Percentiles rank a stretch among this genome's conserved stretches.
These are phyloP conservation scores for Enteromius fasciolatus DNA, from an alignment of 2,797 vertebrate species.

Conservation along the genomic window DNA sequence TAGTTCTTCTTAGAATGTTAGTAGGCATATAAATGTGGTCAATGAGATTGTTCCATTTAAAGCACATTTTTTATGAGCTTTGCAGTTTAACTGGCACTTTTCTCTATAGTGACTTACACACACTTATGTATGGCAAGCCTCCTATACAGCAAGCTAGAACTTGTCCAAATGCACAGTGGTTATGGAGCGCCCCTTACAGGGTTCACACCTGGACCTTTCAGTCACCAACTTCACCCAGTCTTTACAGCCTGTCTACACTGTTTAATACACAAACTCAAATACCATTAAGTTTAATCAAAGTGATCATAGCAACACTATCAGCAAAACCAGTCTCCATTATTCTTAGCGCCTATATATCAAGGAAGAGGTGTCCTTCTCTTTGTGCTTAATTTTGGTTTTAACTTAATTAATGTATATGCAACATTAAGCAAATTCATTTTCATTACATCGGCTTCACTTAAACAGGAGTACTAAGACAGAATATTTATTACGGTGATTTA, in stretches of 20 bases:
- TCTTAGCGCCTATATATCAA: not conserved
- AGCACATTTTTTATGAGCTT: not conserved
- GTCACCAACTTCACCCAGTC: not conserved
- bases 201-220: slow-evolving; percentile 8
- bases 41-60: slow-evolving; percentile 8
- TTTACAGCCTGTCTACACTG: not conserved
- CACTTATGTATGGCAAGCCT: not conserved
- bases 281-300: not conserved
- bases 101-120: not conserved
- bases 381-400: not conserved
- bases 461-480: slow-evolving; percentile 7
- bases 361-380: not conserved
- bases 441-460: not conserved
- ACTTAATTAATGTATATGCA: not conserved
- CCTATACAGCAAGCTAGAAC: not conserved
- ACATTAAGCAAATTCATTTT: not conserved
- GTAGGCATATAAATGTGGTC: not conserved
- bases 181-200: not conserved
- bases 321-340: too few relatives aligned
- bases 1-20: slow-evolving; percentile 18
- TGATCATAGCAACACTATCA: not conserved
- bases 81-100: not conserved
- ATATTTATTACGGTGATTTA: not conserved
- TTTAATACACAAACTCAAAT: not conserved
- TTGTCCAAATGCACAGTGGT: slow-evolving; percentile 5